These are phyloP conservation scores for Apotomis capreana DNA, from an alignment of 2,888 invertebrate species.

Conservation along the genomic window DNA sequence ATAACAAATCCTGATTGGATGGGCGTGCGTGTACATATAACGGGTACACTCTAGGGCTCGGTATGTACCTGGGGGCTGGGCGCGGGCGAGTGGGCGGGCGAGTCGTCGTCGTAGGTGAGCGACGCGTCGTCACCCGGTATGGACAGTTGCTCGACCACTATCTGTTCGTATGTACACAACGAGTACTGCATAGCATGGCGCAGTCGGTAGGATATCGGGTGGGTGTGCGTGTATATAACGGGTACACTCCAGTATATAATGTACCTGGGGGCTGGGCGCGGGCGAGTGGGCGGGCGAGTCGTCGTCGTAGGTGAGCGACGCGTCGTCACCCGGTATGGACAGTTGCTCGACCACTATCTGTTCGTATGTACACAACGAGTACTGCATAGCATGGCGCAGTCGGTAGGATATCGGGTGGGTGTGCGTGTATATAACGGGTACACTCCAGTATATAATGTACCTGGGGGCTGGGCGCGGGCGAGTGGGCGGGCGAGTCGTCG, in stretches of 20 bases:
- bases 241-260: no score
- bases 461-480: constrained; percentile 5
- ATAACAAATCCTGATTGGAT: no score
- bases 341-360: constrained; percentile 20
- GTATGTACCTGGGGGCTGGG: not conserved
- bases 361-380: not conserved
- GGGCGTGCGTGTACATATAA: no score
- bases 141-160: constrained; percentile 15
- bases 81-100: not conserved
- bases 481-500: no score
- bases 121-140: constrained; percentile 22
- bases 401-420: no score
- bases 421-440: no score
- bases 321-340: constrained; percentile 24
- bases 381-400: no score
- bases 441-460: not conserved
- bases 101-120: constrained; percentile 19
- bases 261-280: not conserved
- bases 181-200: no score
- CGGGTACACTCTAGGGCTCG: no score
- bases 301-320: constrained; percentile 22
- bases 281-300: not conserved
- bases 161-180: constrained; percentile 15
- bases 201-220: no score
- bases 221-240: no score